These are phyloP conservation scores for Chloropsis cyanopogon DNA, from an alignment of 2,113 vertebrate species.

Conservation along the genomic window DNA sequence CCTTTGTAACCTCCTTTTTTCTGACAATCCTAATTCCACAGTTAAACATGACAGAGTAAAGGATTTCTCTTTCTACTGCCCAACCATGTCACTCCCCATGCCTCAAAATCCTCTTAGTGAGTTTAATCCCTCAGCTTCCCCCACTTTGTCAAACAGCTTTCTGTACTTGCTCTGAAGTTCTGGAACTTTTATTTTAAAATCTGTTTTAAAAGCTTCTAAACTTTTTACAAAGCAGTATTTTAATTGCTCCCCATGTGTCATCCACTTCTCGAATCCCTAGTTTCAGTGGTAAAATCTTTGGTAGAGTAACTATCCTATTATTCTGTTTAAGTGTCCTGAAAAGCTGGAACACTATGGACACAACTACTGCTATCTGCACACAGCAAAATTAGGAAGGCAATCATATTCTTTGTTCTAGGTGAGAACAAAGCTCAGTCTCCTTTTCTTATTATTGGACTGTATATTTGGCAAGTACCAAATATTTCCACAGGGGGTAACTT, in stretches of 20 bases:
- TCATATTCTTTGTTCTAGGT: neutral
- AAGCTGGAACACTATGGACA: neutral
- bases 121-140: slow-evolving; percentile 23
- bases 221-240: slow-evolving; percentile 9
- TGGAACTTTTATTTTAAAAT: slow-evolving; percentile 29
- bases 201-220: neutral
- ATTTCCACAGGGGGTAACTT: neutral
- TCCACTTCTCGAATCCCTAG: neutral
- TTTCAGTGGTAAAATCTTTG: neutral
- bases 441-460: neutral
- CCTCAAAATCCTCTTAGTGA: slow-evolving; percentile 50
- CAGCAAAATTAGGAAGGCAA: neutral
- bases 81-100: slow-evolving; percentile 37
- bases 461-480: neutral
- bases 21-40: slow-evolving; percentile 29
- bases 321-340: neutral
- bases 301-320: neutral
- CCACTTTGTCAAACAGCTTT: slow-evolving; percentile 4
- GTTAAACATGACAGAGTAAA: slow-evolving; percentile 36
- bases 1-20: slow-evolving; percentile 23
- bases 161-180: slow-evolving; percentile 7
- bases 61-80: slow-evolving; percentile 48
- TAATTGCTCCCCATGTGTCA: slow-evolving; percentile 7
- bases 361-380: neutral
- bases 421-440: neutral